Evolutionary conservation across 2,113 vertebrate species (phyloP), one percentile per base, ranked within the genome.

Genomic region (Chascanopsetta lugubris): DNA sequence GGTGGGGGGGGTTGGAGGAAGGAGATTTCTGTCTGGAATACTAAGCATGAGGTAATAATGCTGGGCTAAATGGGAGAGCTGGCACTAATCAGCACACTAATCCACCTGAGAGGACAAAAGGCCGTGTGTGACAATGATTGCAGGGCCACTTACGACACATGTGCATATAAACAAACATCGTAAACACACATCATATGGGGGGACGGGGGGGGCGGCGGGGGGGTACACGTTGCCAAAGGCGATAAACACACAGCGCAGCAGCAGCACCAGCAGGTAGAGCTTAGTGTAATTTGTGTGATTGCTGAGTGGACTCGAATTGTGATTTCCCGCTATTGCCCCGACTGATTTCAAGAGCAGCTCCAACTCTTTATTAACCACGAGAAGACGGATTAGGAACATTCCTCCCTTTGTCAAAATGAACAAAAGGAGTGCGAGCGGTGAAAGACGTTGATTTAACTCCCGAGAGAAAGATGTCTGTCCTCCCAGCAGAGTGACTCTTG

Each of bases 281-380:
- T 55, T 55, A 69, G 74, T 47, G 48, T 68, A 72, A 77, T 85
- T 86, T 84, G 54, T 77, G 77, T 88, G 87, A 92, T 90, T 89
- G 84, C 78, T 21, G 67, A 89, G 87, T 79, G 79, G 85, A 42
- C 77, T 79, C 55, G 76, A 85, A 84, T 79, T 74, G 72, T 72
- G 74, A 84, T 85, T 77, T 89, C 61, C 80, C 72, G 71, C 71
- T 72, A 68, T 66, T 73, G 57, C 45, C 64, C 36, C 70, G 15
- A 38, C 12, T 38, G 5, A 42, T 42, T 42, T 42, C n/a, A 18
- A 38, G 56, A 71, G 29, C 24, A 62, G 59, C 64, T 34, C 49
- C 61, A 69, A 75, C 62, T 72, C 74, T 80, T 73, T 68, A 72
- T 77, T 61, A 78, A 10, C 45, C 45, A 42, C n/a, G 21, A 34